phyloP scores from a whole-genome alignment of 2,113 vertebrate genomes.

The Entelurus aequoreus region DNA sequence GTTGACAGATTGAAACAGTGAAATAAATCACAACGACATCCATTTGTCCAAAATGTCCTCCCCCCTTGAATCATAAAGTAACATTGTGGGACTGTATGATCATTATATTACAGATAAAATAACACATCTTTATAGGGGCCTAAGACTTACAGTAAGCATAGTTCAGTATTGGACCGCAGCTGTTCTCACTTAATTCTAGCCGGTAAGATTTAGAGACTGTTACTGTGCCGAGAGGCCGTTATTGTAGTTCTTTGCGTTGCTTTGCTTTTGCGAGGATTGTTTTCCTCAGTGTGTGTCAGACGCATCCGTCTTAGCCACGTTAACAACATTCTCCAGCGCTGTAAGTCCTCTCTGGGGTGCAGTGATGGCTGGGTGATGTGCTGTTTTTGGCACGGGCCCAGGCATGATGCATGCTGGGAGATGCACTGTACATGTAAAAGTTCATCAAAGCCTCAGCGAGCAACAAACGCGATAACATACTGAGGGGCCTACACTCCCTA shows the following conservation, averaged over 20 bases:
- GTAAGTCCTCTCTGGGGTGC: conserved; percentile 43
- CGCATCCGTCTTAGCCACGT: conserved; percentile 45
- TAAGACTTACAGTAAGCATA: too few species aligned
- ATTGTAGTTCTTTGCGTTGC: conserved; percentile 7
- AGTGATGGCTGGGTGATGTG: conserved; percentile 53
- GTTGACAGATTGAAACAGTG: too few species aligned
- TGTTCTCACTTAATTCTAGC: too few species aligned
- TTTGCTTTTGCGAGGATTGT: conserved; percentile 25
- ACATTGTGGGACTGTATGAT: too few species aligned
- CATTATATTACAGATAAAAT: too few species aligned
- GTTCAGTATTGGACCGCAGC: too few species aligned
- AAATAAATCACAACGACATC: too few species aligned
- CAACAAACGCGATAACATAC: conserved; percentile 1
- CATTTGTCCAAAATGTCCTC: too few species aligned
- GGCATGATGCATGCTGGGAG: conserved; percentile 32
- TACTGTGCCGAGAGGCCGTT: neutral
- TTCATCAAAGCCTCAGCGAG: conserved; percentile 12
- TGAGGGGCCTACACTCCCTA: neutral
- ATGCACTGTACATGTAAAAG: conserved; percentile 26
- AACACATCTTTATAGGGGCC: too few species aligned
- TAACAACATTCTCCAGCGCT: conserved; percentile 45
- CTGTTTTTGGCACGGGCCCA: conserved; percentile 43
- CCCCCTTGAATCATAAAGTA: too few species aligned
- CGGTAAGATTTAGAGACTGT: too few species aligned
- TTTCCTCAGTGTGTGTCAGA: conserved; percentile 40